These are phyloP conservation scores for Nycticebus coucang DNA, from an alignment of 2,113 vertebrate genomes.

Conservation along the genomic window DNA sequence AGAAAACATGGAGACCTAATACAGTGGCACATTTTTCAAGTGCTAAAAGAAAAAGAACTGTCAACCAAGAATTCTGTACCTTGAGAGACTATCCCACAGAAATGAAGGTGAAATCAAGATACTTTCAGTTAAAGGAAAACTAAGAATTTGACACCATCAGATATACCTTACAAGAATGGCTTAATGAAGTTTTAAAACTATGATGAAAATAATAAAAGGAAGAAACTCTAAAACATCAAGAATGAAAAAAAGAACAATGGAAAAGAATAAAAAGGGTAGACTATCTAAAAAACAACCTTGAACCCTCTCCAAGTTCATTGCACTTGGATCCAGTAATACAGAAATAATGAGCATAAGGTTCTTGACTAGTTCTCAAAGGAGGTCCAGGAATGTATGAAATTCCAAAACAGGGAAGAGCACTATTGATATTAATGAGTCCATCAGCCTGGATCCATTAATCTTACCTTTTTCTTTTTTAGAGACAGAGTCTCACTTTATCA, in stretches of 20 bases:
- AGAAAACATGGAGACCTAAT: neutral
- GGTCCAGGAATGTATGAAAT: neutral
- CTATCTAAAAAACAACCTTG: neutral
- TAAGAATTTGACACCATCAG: neutral
- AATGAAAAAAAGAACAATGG: neutral
- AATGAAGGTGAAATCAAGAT: neutral
- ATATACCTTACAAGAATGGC: neutral
- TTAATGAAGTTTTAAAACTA: neutral
- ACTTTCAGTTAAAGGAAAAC: neutral
- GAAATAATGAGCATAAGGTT: neutral
- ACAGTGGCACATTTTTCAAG: neutral
- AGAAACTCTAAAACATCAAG: neutral
- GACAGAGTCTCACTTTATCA: too few relatives aligned
- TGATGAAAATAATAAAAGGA: neutral
- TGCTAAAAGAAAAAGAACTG: neutral
- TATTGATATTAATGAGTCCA: neutral
- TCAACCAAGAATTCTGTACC: neutral
- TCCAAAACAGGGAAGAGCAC: neutral
- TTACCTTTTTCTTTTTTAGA: too few relatives aligned
- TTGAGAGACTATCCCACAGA: neutral
- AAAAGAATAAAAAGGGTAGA: neutral
- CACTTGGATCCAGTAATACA: neutral
- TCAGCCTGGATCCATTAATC: neutral
- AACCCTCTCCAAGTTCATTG: neutral
- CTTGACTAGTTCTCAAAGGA: neutral